phyloP scores from a whole-genome alignment of 2,113 vertebrate species.

The Amphiprion ocellaris region DNA sequence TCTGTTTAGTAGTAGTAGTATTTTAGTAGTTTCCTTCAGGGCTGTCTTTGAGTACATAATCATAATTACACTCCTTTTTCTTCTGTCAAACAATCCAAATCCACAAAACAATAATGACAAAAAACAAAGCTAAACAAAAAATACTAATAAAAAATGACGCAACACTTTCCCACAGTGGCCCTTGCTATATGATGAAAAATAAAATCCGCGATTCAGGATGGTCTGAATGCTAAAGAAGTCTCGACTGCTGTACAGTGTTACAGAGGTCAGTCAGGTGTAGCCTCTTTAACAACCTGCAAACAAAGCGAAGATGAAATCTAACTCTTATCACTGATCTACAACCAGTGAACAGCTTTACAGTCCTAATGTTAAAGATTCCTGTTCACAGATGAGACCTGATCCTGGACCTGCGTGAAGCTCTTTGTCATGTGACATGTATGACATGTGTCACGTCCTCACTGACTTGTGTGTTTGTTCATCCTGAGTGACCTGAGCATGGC shows the following conservation, averaged over 20 bases:
- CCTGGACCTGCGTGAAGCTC: constrained; percentile 18
- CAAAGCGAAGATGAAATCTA: constrained; percentile 3
- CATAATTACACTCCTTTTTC: background rate
- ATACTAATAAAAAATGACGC: too few relatives aligned
- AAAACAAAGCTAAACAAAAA: too few relatives aligned
- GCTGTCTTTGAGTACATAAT: background rate
- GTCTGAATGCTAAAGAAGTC: background rate
- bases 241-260: background rate
- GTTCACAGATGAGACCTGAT: constrained; percentile 36
- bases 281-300: background rate
- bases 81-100: background rate
- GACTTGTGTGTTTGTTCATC: constrained; percentile 40
- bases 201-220: background rate
- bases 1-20: background rate
- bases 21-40: background rate
- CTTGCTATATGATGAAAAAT: too few relatives aligned
- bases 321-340: constrained; percentile 18
- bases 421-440: constrained; percentile 4
- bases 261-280: constrained; percentile 1
- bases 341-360: constrained; percentile 3
- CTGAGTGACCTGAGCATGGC: constrained; percentile 40
- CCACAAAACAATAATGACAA: too few relatives aligned
- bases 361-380: constrained; percentile 9
- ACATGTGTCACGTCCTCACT: constrained; percentile 42
- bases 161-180: too few relatives aligned